Base-by-base conservation (phyloP, 2,888 invertebrate species). In the Lottia scabra region DNA sequence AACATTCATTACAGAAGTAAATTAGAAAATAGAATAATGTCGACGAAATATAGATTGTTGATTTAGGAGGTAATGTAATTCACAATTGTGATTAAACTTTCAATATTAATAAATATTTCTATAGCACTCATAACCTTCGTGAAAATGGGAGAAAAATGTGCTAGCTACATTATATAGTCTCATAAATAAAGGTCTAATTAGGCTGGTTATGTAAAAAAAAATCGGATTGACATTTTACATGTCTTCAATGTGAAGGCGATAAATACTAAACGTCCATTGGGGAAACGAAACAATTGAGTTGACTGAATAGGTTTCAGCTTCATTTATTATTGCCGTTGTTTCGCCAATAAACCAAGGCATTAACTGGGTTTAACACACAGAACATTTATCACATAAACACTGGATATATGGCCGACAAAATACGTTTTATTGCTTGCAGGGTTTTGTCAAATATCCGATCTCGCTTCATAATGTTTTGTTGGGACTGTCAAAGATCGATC, bases 351-450 rank as follows among this genome's bases (percentile, higher is more conserved):
- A 23, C 56, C 23, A 23, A 56, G 19, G 12, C 19, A 23, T 56
- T 23, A 56, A 56, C 56, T 19, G 56, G 19, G 19, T 56, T 56
- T 23, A 23, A 23, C 10, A 56, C 19, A 56, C 19, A 56, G 19
- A 19, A 56, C 56, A 23, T 23, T 23, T 23, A 23, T 56, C 56
- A 23, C 56, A 23, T 56, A 10, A 56, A 56, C 56, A 13, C 10
- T 23, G 56, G 56, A 56, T 23, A 56, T 56, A 56, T 56, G 19
- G 23, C 44, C 66, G 44, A 43, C 66, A 66, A 23, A 66, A 66
- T 66, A 43, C 43, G 45, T 66, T 66, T 66, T 66, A 66, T 66
- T 66, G 45, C 66, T 43, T 16, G 23, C 44, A 66, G 44, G 66
- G 27, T 66, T 66, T 66, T 66, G 45, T 43, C 23, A 23, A 44